phyloP scores from a whole-genome alignment of 2,797 vertebrate species.

The Myotis myotis region DNA sequence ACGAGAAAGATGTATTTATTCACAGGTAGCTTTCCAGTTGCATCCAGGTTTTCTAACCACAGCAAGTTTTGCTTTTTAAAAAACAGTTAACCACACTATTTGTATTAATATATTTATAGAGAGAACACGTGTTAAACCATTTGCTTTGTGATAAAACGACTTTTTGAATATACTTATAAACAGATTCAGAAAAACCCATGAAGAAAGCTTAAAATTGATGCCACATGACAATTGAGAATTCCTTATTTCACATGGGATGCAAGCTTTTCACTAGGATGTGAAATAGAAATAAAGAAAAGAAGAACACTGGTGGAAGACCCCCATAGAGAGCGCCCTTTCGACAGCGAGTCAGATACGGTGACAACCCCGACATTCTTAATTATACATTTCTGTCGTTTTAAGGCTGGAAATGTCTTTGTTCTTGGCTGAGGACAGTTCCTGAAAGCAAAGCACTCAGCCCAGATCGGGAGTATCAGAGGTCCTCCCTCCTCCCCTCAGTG shows the following conservation, averaged over 20 bases:
- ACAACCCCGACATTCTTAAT: neutral
- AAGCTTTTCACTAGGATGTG: neutral
- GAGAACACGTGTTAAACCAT: neutral
- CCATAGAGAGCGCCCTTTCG: neutral
- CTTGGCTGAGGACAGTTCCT: slow-evolving; percentile 3
- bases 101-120: slow-evolving; percentile 39
- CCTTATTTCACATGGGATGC: neutral
- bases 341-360: neutral
- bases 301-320: too few relatives aligned
- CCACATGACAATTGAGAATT: neutral
- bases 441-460: neutral
- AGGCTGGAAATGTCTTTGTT: slow-evolving; percentile 32
- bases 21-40: neutral
- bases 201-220: neutral
- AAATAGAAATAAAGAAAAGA: neutral
- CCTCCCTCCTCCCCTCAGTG: neutral
- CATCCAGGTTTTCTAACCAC: neutral
- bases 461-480: neutral
- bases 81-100: neutral
- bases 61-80: neutral
- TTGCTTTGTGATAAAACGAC: neutral
- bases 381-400: neutral
- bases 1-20: neutral
- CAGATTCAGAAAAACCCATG: neutral
- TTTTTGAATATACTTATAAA: neutral